Conservation (phyloP, 2,888 invertebrate species). For the Gymnosoma rotundatum region DNA sequence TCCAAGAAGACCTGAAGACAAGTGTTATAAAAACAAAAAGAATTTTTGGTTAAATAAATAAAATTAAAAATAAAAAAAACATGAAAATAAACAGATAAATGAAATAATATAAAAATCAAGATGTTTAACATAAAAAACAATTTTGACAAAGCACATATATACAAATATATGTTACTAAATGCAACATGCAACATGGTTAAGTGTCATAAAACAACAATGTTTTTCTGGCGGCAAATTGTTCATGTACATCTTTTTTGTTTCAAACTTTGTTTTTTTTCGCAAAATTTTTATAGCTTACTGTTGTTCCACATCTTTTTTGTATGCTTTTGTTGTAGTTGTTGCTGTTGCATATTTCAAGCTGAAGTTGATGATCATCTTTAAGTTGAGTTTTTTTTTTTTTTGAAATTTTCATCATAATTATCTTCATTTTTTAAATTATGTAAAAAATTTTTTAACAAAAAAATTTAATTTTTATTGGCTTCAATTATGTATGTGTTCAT, state of each 20-base stretch:
- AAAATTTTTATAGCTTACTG: constrained; percentile 42
- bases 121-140: constrained; percentile 58
- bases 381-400: constrained; percentile 28
- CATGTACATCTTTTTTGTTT: constrained; percentile 32
- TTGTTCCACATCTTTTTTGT: constrained; percentile 47
- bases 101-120: constrained; percentile 17
- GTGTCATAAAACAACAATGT: constrained; percentile 53
- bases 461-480: constrained; percentile 44
- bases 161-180: constrained; percentile 41
- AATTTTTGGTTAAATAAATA: constrained; percentile 37
- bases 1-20: constrained; percentile 39
- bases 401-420: constrained; percentile 53
- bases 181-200: constrained; percentile 60
- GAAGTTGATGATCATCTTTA: constrained; percentile 39
- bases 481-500: constrained; percentile 57
- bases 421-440: constrained; percentile 24
- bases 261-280: constrained; percentile 1
- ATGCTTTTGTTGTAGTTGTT: too few species aligned
- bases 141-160: constrained; percentile 39
- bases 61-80: constrained; percentile 2
- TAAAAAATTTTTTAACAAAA: constrained; percentile 21
- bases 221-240: constrained; percentile 58
- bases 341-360: neutral
- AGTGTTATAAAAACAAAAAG: constrained; percentile 37
- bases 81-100: constrained; percentile 17